Percentiles rank a stretch among this genome's conserved stretches.
phyloP scores from a whole-genome alignment of 2,797 vertebrate genomes.

The Coilia nasus region DNA sequence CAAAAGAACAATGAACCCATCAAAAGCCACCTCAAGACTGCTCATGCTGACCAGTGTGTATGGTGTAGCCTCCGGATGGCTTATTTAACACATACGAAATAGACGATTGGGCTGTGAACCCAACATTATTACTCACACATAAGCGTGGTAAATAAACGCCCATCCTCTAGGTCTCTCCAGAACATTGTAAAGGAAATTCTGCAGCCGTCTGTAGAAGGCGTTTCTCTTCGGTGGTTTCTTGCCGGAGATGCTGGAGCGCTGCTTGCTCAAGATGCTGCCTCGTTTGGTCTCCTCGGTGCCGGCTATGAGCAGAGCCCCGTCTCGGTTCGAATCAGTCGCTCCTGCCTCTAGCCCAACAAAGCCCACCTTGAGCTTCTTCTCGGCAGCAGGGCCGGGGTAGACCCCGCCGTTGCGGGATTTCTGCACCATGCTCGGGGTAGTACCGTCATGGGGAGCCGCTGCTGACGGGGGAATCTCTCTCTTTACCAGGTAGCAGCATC shows the following conservation, averaged over 20 bases:
- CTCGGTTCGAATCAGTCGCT: slow-evolving; percentile 86
- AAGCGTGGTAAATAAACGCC: slow-evolving; percentile 98
- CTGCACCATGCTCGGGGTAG: slow-evolving; percentile 82
- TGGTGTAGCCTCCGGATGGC: background rate
- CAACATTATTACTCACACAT: slow-evolving; percentile 82
- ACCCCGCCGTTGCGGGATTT: slow-evolving; percentile 94
- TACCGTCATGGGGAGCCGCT: slow-evolving; percentile 58
- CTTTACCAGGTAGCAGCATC: slow-evolving; percentile 55
- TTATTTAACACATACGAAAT: background rate
- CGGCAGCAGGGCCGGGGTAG: slow-evolving; percentile 86
- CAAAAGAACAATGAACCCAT: slow-evolving; percentile 14
- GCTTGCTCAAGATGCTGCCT: slow-evolving; percentile 85
- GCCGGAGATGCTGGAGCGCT: slow-evolving; percentile 84
- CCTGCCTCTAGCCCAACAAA: slow-evolving; percentile 93
- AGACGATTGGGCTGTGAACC: slow-evolving; percentile 14
- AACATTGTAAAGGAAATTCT: slow-evolving; percentile 98
- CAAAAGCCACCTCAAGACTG: background rate
- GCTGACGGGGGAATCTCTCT: slow-evolving; percentile 52
- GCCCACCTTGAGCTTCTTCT: slow-evolving; percentile 96
- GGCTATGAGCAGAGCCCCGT: slow-evolving; percentile 92
- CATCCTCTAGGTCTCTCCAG: slow-evolving; percentile 94
- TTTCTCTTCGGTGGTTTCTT: slow-evolving; percentile 91
- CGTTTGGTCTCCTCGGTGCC: slow-evolving; percentile 79
- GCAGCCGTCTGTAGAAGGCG: slow-evolving; percentile 91
- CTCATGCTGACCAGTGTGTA: background rate